A percentile compares a stretch with the other conserved stretches of the same genome.
Evolutionary conservation across 1,140 invertebrate genomes (phyloP).

Genomic region (Trichonephila clavata): DNA sequence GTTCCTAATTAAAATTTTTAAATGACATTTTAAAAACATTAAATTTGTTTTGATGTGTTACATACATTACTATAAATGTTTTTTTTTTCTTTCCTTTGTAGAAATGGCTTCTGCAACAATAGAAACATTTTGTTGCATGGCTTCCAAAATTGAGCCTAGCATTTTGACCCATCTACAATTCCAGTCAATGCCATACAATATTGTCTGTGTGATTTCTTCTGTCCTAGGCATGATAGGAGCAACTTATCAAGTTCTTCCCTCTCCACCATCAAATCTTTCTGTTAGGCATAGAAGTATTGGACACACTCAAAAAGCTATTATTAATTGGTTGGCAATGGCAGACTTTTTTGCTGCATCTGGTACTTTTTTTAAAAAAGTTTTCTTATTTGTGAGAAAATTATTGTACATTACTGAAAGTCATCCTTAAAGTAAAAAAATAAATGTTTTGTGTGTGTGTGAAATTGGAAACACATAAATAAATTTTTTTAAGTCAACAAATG

Average conservation of each 20-base stretch:
- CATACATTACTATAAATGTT: background rate
- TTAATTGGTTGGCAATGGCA: conserved; percentile 88
- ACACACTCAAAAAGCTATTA: conserved; percentile 86
- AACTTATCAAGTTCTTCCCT: conserved; percentile 85
- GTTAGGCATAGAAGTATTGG: conserved; percentile 84
- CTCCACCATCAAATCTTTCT: conserved; percentile 80
- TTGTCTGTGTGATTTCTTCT: conserved; percentile 87
- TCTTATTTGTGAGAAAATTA: too few relatives aligned
- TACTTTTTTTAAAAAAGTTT: conserved; percentile 78
- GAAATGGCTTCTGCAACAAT: conserved; percentile 70
- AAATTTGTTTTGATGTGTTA: background rate
- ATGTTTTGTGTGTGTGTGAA: too few relatives aligned
- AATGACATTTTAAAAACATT: too few relatives aligned
- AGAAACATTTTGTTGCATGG: conserved; percentile 70
- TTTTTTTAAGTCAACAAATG: too few relatives aligned
- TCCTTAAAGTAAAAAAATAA: too few relatives aligned
- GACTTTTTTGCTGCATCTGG: conserved; percentile 89
- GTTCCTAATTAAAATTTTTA: too few relatives aligned
- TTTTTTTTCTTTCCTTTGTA: conserved; percentile 7
- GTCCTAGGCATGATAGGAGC: conserved; percentile 87
- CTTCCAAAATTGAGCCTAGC: conserved; percentile 10
- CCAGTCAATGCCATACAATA: conserved; percentile 81
- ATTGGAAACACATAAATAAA: too few relatives aligned
- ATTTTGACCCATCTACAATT: conserved; percentile 43
- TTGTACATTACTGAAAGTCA: too few relatives aligned